phyloP scores from a whole-genome alignment of 2,888 invertebrate genomes.

The Liposcelis brunnea region DNA sequence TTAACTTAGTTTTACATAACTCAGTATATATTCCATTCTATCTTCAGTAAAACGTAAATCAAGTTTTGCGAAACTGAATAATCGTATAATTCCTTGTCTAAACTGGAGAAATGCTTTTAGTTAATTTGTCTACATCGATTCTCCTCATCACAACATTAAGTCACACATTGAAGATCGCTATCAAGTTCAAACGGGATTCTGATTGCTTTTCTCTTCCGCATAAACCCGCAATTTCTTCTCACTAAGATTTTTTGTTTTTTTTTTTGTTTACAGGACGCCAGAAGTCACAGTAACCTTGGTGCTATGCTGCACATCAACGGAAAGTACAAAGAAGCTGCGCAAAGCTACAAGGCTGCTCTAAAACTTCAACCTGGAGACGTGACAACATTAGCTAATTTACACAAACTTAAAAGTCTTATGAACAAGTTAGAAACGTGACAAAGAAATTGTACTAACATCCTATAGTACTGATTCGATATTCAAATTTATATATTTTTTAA shows the following conservation, averaged over 20 bases:
- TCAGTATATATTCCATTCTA: too few relatives aligned
- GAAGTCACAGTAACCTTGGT: conserved; percentile 85
- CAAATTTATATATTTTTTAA: not conserved
- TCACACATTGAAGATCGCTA: too few relatives aligned
- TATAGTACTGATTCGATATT: not conserved
- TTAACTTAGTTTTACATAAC: too few relatives aligned
- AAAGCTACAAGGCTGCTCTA: conserved; percentile 70
- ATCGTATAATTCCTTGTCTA: too few relatives aligned
- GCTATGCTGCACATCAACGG: conserved; percentile 89
- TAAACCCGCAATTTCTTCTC: too few relatives aligned
- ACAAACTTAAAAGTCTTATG: conserved; percentile 33
- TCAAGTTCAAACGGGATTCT: too few relatives aligned
- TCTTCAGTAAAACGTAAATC: too few relatives aligned
- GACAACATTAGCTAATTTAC: conserved; percentile 75
- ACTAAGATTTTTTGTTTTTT: not conserved
- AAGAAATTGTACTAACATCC: not conserved
- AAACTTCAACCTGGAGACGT: conserved; percentile 74
- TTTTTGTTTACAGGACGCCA: conserved; percentile 46
- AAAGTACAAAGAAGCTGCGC: conserved; percentile 72
- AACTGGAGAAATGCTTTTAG: too few relatives aligned
- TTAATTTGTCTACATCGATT: too few relatives aligned
- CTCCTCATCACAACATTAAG: too few relatives aligned
- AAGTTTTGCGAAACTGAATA: too few relatives aligned
- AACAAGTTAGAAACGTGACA: conserved; percentile 4
- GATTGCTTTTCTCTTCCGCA: too few relatives aligned